Percentiles rank a stretch among this genome's conserved stretches.
Conservation (phyloP, 2,888 invertebrate genomes). For the Drosophila subquinaria region DNA sequence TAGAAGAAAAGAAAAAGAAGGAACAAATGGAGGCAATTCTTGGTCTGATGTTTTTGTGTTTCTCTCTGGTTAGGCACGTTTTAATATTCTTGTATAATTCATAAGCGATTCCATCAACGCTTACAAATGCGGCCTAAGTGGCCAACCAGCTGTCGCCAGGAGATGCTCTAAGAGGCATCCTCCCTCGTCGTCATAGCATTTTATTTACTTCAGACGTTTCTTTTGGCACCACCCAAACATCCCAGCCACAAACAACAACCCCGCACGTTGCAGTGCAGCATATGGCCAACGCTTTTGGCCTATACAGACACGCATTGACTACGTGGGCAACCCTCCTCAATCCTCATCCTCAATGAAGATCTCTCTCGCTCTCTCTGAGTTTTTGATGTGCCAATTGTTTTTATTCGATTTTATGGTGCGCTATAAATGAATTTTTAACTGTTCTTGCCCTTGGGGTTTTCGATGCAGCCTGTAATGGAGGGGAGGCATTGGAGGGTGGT, state of each 20-base stretch:
- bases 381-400: slow-evolving; percentile 82
- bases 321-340: slow-evolving; percentile 36
- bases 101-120: slow-evolving; percentile 85
- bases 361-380: slow-evolving; percentile 48
- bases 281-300: slow-evolving; percentile 59
- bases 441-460: slow-evolving; percentile 67
- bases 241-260: slow-evolving; percentile 9
- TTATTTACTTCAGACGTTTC: slow-evolving; percentile 75
- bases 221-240: slow-evolving; percentile 18
- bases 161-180: not conserved
- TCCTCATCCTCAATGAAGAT: slow-evolving; percentile 64
- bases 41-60: slow-evolving; percentile 44
- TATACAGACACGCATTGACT: slow-evolving; percentile 52
- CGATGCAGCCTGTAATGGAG: not conserved
- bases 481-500: not conserved
- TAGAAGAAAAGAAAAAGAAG: not conserved
- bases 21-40: slow-evolving; percentile 10
- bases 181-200: slow-evolving; percentile 15
- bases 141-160: slow-evolving; percentile 85
- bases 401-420: slow-evolving; percentile 82
- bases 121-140: slow-evolving; percentile 83
- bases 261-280: slow-evolving; percentile 49
- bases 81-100: slow-evolving; percentile 84
- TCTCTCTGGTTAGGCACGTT: slow-evolving; percentile 60
- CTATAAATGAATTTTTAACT: slow-evolving; percentile 80